A percentile compares a stretch with the other conserved stretches of the same genome.
These are phyloP conservation scores for Eulemur mongoz DNA, from an alignment of 2,797 vertebrate genomes.

Conservation along the genomic window DNA sequence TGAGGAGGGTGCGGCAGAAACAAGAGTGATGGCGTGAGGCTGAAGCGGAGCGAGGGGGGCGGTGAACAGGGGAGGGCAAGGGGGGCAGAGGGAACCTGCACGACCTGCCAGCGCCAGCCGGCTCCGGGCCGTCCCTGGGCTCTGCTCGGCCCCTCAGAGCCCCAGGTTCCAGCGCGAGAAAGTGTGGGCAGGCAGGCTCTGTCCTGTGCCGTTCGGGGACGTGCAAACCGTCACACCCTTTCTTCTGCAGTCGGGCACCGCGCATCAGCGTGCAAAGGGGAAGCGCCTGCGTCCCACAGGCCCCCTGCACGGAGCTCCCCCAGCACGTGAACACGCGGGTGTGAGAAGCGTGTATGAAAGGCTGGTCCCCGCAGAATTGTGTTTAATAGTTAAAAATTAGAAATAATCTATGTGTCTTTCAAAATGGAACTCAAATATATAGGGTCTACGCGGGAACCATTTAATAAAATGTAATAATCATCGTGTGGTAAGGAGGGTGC, in stretches of 20 bases:
- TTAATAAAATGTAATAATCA: neutral
- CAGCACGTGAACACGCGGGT: neutral
- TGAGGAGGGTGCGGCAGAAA: neutral
- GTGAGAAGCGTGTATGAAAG: neutral
- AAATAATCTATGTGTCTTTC: neutral
- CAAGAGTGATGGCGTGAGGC: neutral
- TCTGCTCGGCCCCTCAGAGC: neutral
- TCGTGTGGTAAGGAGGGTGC: neutral
- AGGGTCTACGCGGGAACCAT: neutral
- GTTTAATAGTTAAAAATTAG: neutral
- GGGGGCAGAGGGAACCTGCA: neutral
- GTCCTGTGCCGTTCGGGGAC: too few species aligned
- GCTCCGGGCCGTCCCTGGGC: rapidly evolving
- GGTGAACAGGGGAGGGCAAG: rapidly evolving
- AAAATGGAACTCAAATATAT: slow-evolving; percentile 3
- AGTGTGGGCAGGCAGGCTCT: neutral
- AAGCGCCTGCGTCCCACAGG: neutral
- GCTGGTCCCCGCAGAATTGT: too few species aligned
- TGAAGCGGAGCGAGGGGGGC: rapidly evolving
- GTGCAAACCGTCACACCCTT: neutral
- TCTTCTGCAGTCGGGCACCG: too few species aligned
- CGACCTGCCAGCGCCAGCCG: rapidly evolving
- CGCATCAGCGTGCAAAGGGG: too few species aligned
- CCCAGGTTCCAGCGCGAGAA: neutral
- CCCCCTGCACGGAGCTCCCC: neutral